Conservation (phyloP, 2,797 vertebrate genomes). For the Natrix natrix region DNA sequence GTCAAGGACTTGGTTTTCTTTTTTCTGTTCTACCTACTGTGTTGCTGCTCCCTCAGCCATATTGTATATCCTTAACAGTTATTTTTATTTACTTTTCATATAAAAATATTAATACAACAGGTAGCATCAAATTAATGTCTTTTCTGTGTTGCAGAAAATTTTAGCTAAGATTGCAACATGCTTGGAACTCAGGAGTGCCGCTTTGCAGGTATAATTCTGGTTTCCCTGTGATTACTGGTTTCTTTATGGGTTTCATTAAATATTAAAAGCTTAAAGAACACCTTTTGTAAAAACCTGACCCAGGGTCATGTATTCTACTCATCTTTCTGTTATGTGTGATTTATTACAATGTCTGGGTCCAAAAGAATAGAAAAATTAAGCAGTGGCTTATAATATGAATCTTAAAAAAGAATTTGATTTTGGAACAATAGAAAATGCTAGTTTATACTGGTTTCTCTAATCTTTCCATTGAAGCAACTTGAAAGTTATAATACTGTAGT, state of each 20-base stretch:
- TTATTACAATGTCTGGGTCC: background rate
- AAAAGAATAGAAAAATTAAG: background rate
- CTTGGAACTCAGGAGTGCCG: conserved; percentile 92
- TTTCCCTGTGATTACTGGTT: conserved; percentile 20
- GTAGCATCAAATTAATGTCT: background rate
- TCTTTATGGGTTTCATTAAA: background rate
- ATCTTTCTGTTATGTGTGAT: background rate
- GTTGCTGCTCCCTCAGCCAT: background rate
- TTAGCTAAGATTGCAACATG: conserved; percentile 96
- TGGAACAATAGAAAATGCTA: background rate
- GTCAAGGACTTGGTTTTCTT: background rate
- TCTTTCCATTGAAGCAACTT: background rate
- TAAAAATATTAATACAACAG: background rate
- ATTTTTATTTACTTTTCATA: background rate
- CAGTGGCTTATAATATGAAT: background rate
- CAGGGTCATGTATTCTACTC: background rate
- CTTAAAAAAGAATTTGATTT: conserved; percentile 10
- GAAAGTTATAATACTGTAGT: background rate
- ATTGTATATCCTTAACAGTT: background rate
- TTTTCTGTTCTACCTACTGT: background rate
- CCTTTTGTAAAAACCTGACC: background rate
- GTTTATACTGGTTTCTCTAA: background rate
- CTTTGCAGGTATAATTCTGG: conserved; percentile 84
- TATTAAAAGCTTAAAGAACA: background rate
- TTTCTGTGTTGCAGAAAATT: conserved; percentile 81